These are phyloP conservation scores for Drosophila anomalata DNA, from an alignment of 2,888 invertebrate species.

Conservation along the genomic window DNA sequence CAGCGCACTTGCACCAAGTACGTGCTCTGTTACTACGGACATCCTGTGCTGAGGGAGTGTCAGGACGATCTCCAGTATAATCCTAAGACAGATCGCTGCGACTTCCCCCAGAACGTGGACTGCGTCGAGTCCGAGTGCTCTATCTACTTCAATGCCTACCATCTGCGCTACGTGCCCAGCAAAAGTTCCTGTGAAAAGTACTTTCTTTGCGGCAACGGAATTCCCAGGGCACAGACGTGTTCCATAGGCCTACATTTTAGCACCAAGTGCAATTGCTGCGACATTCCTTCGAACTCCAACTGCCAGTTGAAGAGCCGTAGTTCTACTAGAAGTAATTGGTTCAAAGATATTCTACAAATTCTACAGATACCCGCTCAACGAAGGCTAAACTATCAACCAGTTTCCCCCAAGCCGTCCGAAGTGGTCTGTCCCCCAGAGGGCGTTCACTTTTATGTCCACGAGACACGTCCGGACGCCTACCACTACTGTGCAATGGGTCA, in stretches of 20 bases:
- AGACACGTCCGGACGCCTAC: slow-evolving; percentile 64
- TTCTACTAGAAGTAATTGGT: fast-evolving
- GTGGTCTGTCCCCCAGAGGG: slow-evolving; percentile 74
- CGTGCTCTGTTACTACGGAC: slow-evolving; percentile 73
- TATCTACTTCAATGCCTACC: slow-evolving; percentile 57
- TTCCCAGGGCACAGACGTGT: slow-evolving; percentile 57
- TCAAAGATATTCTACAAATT: not conserved
- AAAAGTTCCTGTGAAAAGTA: slow-evolving; percentile 73
- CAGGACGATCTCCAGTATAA: slow-evolving; percentile 80
- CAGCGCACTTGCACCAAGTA: slow-evolving; percentile 80
- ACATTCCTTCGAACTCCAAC: slow-evolving; percentile 60
- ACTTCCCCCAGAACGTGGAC: slow-evolving; percentile 78
- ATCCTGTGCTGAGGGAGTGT: slow-evolving; percentile 73
- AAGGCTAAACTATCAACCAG: slow-evolving; percentile 61
- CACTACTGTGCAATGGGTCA: slow-evolving; percentile 79
- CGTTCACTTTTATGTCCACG: slow-evolving; percentile 70
- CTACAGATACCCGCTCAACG: slow-evolving; percentile 58
- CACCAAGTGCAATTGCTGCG: slow-evolving; percentile 70
- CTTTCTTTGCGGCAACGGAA: slow-evolving; percentile 76
- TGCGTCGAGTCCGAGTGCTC: slow-evolving; percentile 78
- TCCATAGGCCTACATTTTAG: slow-evolving; percentile 72
- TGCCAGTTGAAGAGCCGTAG: slow-evolving; percentile 69
- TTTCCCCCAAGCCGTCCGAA: slow-evolving; percentile 63
- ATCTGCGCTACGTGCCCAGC: slow-evolving; percentile 73
- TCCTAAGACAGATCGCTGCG: slow-evolving; percentile 79